Conservation (phyloP, 2,888 invertebrate species). For the Ochropleura plecta region DNA sequence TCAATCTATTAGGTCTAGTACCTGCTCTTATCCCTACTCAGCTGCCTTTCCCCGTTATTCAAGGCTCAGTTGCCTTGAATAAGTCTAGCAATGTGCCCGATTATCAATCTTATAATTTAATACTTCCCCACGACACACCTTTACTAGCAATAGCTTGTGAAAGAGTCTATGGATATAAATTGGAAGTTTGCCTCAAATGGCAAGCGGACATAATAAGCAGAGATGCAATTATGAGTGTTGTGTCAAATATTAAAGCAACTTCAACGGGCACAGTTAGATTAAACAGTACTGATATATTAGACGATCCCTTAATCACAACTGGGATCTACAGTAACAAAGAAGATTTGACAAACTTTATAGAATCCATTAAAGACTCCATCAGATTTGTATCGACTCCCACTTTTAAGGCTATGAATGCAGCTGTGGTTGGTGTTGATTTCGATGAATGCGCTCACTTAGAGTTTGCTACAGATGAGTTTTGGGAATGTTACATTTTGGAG, state of each 20-base stretch:
- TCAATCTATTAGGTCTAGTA: not conserved
- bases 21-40: slow-evolving; percentile 14
- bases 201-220: slow-evolving; percentile 62
- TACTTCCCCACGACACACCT: slow-evolving; percentile 57
- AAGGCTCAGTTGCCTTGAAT: slow-evolving; percentile 43
- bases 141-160: slow-evolving; percentile 25
- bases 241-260: slow-evolving; percentile 65
- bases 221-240: slow-evolving; percentile 50
- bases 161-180: slow-evolving; percentile 9
- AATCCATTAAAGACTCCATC: slow-evolving; percentile 50
- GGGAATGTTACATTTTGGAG: slow-evolving; percentile 66
- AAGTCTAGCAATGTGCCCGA: slow-evolving; percentile 30
- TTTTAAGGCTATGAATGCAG: slow-evolving; percentile 58
- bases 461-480: slow-evolving; percentile 58
- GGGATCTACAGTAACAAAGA: slow-evolving; percentile 26
- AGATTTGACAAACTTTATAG: slow-evolving; percentile 44
- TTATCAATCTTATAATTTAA: slow-evolving; percentile 20
- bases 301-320: slow-evolving; percentile 59
- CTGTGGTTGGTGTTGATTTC: slow-evolving; percentile 58
- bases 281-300: slow-evolving; percentile 59
- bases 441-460: slow-evolving; percentile 58
- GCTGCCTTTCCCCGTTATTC: slow-evolving; percentile 48
- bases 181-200: slow-evolving; percentile 75
- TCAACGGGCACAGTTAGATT: slow-evolving; percentile 78
- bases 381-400: slow-evolving; percentile 53